A percentile compares a stretch with the other conserved stretches of the same genome.
These are phyloP conservation scores for Halichoeres trimaculatus DNA, from an alignment of 2,113 vertebrate species.

Conservation along the genomic window DNA sequence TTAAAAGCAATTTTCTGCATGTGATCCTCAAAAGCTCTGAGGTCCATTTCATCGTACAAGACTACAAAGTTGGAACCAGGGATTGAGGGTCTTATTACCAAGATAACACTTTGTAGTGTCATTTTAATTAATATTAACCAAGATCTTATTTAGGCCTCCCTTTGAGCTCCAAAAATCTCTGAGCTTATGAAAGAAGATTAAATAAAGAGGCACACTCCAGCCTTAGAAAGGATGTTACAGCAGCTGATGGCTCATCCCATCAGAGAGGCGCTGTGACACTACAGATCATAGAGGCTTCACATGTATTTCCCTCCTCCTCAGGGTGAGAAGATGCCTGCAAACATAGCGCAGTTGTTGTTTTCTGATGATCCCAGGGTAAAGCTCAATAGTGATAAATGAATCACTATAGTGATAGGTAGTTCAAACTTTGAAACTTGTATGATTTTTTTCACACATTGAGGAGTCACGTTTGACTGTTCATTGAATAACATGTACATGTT, in stretches of 20 bases:
- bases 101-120: conserved; percentile 52
- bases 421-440: conserved; percentile 6
- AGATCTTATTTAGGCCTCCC: conserved; percentile 45
- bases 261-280: conserved; percentile 5
- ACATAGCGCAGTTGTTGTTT: background rate
- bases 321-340: background rate
- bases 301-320: conserved; percentile 1
- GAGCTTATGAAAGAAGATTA: conserved; percentile 44
- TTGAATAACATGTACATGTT: no score
- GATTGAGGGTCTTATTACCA: conserved; percentile 50
- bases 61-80: conserved; percentile 36
- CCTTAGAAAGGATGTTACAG: conserved; percentile 28
- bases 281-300: conserved; percentile 34
- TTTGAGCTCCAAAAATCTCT: conserved; percentile 43
- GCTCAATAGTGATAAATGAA: conserved; percentile 23
- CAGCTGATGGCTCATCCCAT: conserved; percentile 38
- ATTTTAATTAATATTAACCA: conserved; percentile 62
- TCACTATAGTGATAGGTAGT: background rate
- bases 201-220: conserved; percentile 26
- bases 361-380: conserved; percentile 19
- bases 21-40: conserved; percentile 28
- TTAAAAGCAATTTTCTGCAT: conserved; percentile 13
- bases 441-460: background rate
- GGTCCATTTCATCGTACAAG: conserved; percentile 32
- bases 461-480: background rate